A percentile compares a stretch with the other conserved stretches of the same genome.
Evolutionary conservation across 2,113 vertebrate genomes (phyloP).

Genomic region (Eubucco bourcierii): DNA sequence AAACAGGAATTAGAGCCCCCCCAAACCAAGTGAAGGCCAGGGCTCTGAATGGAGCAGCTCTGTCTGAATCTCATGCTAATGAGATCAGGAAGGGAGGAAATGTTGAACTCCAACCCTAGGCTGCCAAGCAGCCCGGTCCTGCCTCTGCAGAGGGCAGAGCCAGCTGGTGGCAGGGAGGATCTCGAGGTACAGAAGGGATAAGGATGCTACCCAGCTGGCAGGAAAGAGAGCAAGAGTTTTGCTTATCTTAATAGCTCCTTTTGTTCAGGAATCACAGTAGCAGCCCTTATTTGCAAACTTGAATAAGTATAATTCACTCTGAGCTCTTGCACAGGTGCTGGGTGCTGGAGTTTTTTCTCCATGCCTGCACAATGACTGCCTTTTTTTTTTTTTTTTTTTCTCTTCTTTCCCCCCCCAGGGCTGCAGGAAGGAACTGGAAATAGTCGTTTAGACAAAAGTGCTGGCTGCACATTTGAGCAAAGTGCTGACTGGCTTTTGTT

Average conservation of each 20-base stretch:
- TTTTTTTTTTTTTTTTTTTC: not conserved
- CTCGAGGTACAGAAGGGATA: not conserved
- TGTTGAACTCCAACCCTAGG: slow-evolving; percentile 33
- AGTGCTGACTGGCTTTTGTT: slow-evolving; percentile 26
- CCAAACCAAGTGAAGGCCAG: slow-evolving; percentile 45
- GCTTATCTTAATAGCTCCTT: slow-evolving; percentile 55
- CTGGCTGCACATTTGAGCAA: slow-evolving; percentile 41
- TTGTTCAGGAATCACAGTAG: slow-evolving; percentile 57
- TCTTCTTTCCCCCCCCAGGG: not conserved
- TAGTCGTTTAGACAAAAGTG: slow-evolving; percentile 18
- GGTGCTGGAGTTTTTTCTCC: not conserved
- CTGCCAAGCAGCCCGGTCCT: slow-evolving; percentile 23
- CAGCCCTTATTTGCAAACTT: slow-evolving; percentile 57
- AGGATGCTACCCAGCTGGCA: slow-evolving; percentile 62
- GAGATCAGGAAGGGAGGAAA: slow-evolving; percentile 61
- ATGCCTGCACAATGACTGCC: slow-evolving; percentile 6
- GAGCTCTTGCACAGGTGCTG: slow-evolving; percentile 59
- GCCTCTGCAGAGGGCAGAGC: not conserved
- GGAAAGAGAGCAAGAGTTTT: slow-evolving; percentile 25
- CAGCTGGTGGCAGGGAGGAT: slow-evolving; percentile 7
- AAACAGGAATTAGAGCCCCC: slow-evolving; percentile 65
- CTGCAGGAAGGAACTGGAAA: slow-evolving; percentile 54
- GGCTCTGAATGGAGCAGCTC: slow-evolving; percentile 48
- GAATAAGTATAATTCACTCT: slow-evolving; percentile 16
- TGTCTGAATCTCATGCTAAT: slow-evolving; percentile 69